Base-by-base conservation (phyloP, 1,140 invertebrate genomes). In the Drosophila elegans region DNA sequence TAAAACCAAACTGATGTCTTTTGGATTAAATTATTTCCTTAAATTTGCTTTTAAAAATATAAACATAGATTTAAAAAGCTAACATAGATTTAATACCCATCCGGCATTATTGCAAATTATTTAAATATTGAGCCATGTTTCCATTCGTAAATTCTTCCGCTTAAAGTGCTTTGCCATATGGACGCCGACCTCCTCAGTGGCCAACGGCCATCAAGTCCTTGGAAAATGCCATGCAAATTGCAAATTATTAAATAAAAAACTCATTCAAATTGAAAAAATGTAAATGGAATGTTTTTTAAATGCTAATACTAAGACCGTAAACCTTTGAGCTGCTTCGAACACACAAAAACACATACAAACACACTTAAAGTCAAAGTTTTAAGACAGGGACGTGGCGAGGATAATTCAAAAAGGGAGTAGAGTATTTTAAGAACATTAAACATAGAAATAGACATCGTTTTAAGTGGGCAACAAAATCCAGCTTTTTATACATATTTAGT, bases 261-360 rank as follows among this genome's bases (percentile, higher is more conserved):
- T 55, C 74, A 56, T 78, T 81, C 56, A 81, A 82, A 86, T 86
- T 82, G 83, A 68, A 86, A 86, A 85, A 86, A 86, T 86, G 83
- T 77, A 83, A 86, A 86, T 86, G 59, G 74, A 83, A 88, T 88
- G 79, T 75, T 75, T 66, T 75, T 57, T 75, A 75, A 75, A 75
- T 75, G 73, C 73, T 75, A 75, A 75, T 75, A 74, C 73, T 46
- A 64, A 46, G 72, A 41, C 60, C 60, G 39, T 66, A 74, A 75
- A 46, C 74, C 73, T 38, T 54, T 74, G 12, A 49, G 52, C 38
- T 44, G 51, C 27, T 12, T 11, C 4, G 9, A 29, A 41, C 32
- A n/a, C 25, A 12, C 16, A 21, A 2, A 9, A 32, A 34, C n/a
- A n/a, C 36, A 16, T 12, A 54, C 29, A 16, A 41, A 25, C 21